Evolutionary conservation across 35 echinoderm and acorn worm genomes (phyloP).

Genomic region (Ptychodera flava): DNA sequence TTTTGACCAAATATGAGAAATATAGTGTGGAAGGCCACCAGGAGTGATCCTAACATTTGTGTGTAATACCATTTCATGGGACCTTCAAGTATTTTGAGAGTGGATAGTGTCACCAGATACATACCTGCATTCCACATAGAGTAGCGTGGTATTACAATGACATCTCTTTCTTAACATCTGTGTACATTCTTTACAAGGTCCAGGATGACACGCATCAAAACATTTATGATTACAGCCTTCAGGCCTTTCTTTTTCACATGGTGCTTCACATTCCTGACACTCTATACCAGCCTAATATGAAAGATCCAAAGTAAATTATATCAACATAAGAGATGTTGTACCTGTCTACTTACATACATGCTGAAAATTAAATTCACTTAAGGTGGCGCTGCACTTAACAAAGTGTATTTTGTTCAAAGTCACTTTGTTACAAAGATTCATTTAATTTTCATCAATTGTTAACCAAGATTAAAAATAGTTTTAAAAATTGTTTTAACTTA

Average conservation of each 20-base stretch:
- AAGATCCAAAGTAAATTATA: not conserved
- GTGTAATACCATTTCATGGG: no score
- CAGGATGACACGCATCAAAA: slow-evolving; percentile 66
- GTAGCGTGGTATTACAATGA: slow-evolving; percentile 69
- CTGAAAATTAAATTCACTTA: not conserved
- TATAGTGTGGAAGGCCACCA: no score
- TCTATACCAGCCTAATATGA: slow-evolving; percentile 55
- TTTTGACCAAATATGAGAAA: no score
- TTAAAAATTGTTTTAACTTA: not conserved
- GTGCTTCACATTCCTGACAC: slow-evolving; percentile 74
- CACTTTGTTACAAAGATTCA: not conserved
- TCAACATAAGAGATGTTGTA: not conserved
- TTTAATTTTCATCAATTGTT: not conserved
- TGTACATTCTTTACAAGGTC: slow-evolving; percentile 52
- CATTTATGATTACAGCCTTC: slow-evolving; percentile 69
- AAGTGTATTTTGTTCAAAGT: not conserved
- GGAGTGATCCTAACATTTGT: no score
- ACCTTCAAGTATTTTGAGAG: no score
- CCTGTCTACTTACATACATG: not conserved
- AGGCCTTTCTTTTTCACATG: slow-evolving; percentile 62
- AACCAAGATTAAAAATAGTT: not conserved
- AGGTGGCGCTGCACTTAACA: not conserved
- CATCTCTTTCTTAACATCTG: slow-evolving; percentile 50
- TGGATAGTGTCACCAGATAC: no score
- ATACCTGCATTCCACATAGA: slow-evolving; percentile 74